Evolutionary conservation across 2,888 invertebrate species (phyloP).

Genomic region (Bedellia somnulentella): DNA sequence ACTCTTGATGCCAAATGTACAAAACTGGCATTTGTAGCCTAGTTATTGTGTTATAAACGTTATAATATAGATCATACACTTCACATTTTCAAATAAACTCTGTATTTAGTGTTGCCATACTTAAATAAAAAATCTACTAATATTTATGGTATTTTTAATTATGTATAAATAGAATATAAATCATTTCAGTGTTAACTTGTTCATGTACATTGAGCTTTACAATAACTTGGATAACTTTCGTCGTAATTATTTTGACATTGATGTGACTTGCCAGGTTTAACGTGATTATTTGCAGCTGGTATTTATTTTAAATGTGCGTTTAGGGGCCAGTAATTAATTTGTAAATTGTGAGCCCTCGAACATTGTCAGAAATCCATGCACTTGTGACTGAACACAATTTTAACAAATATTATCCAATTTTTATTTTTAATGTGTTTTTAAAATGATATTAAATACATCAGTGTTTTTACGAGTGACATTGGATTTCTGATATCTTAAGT

Average conservation of each 20-base stretch:
- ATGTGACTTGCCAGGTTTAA: not conserved
- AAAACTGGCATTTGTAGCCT: not conserved
- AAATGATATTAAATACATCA: slow-evolving; percentile 1
- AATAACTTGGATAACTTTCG: not conserved
- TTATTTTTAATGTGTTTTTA: not conserved
- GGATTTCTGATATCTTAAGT: slow-evolving; percentile 34
- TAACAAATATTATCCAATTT: slow-evolving; percentile 1
- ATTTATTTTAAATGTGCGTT: not conserved
- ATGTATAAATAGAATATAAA: no score
- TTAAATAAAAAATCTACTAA: not conserved
- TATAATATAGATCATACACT: no score
- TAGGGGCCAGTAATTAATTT: not conserved
- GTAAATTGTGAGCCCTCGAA: no score
- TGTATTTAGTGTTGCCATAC: not conserved
- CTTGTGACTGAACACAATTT: not conserved
- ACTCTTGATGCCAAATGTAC: not conserved
- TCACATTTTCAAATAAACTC: no score
- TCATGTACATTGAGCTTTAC: not conserved
- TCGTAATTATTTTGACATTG: not conserved
- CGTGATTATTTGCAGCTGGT: no score
- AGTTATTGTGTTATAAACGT: no score
- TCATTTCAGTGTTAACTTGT: no score
- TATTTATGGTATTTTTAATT: not conserved
- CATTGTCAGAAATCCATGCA: slow-evolving; percentile 2
- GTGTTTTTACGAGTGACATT: slow-evolving; percentile 22